Evolutionary conservation across 37 sponge, comb jelly and placozoan genomes (phyloP), one percentile per base, ranked within the genome.

Genomic region (Bolinopsis microptera): DNA sequence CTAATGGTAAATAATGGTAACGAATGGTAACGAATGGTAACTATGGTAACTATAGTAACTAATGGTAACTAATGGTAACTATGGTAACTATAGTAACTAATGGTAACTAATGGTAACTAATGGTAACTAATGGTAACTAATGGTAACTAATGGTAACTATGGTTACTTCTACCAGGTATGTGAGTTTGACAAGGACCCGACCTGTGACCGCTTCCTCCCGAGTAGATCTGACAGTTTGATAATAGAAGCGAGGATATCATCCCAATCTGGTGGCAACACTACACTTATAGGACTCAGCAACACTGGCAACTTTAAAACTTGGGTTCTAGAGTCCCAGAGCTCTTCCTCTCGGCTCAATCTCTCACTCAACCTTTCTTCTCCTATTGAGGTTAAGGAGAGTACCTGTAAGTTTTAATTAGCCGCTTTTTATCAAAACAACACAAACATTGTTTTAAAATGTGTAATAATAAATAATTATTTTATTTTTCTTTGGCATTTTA

Each of bases 161-260:
- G n/a, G n/a, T n/a, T n/a, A n/a, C n/a, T 72, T n/a, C 3, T 28
- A 8, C 26, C 75, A 72, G 75, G 75, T 72, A 18, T 86, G 90
- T 23, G 90, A 86, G 38, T 86, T 86, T 39, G 23, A 23, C 61
- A 41, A 86, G 3, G 90, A 86, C 61, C 39, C 90, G 0, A 41
- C 34, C 40, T 86, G 61, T 27, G 61, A 86, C 28, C 1, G 80
- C 1, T 77, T 32, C 21, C 80, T 77, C 2, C 22, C 80, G 3
- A 28, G 38, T 3, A 0, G 61, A 2, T 86, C 90, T 21, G 90
- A 86, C 24, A 41, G 61, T 23, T 48, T 26, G 41, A 86, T 86
- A 1, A 41, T 38, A 38, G 90, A 86, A 38, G 35, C 90, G 0
- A 86, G 61, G 90, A 86, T 86, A 26, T 40, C 31, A 8, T 86